phyloP scores from a whole-genome alignment of 1,140 invertebrate genomes.

The Bombus pyrosoma region DNA sequence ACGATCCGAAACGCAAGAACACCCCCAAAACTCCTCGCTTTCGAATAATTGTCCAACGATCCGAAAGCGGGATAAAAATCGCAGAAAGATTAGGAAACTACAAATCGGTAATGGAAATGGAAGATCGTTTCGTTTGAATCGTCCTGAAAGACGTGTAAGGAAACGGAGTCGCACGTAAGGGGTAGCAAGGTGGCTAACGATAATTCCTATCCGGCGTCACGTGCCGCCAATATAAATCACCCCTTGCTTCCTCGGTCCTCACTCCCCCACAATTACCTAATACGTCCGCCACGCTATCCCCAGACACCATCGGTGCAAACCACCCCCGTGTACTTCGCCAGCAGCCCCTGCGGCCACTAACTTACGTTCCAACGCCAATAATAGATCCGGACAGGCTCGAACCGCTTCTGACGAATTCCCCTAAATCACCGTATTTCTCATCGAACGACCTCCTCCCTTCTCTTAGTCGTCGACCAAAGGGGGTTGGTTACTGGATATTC shows the following conservation, averaged over 20 bases:
- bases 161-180: constrained; percentile 29
- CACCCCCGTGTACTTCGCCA: constrained; percentile 22
- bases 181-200: constrained; percentile 72
- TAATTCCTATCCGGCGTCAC: constrained; percentile 78
- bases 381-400: constrained; percentile 67
- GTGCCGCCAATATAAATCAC: constrained; percentile 80
- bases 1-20: no score
- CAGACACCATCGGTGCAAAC: constrained; percentile 67
- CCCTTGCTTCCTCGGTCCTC: constrained; percentile 43
- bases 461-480: not conserved
- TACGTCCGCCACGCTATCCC: constrained; percentile 75
- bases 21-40: no score
- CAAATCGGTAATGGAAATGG: not conserved
- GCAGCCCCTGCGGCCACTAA: constrained; percentile 58
- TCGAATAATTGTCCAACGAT: no score
- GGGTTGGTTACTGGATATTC: constrained; percentile 16
- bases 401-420: constrained; percentile 60
- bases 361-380: constrained; percentile 68
- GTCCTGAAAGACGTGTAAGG: not conserved
- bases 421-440: constrained; percentile 63
- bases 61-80: no score
- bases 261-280: constrained; percentile 77
- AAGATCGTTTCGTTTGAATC: not conserved
- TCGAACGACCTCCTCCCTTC: not conserved
- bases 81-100: not conserved